Base-by-base conservation (phyloP, 1,140 invertebrate species). In the Eciton burchellii region DNA sequence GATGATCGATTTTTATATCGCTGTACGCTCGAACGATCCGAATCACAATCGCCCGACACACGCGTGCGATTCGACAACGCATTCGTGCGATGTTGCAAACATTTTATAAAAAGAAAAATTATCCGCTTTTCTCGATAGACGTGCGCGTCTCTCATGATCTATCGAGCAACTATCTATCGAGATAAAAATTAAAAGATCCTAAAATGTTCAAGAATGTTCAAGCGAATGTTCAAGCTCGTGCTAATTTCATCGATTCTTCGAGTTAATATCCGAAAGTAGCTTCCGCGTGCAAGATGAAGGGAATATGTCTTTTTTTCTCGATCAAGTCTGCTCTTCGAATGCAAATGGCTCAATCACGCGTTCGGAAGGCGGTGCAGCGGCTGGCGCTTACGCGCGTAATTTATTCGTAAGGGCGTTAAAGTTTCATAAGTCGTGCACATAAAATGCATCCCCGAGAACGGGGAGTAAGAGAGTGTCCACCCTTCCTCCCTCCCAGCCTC, bases 341-440 rank as follows among this genome's bases (percentile, higher is more conserved):
- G 87, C 87, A 88, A 88, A 88, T 88, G 73, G 83, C 14, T 83
- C 87, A 85, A 88, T 88, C 87, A 88, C 81, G 86, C 86, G 84
- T 88, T 81, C 72, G 76, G 81, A 81, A 74, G 59, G 68, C 74
- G n/a, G n/a, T 85, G 65, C 65, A 83, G 79, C 79, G 66, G 35
- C 70, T 83, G 76, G 47, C 84, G 86, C 87, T 89, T 89, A 89
- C 84, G 68, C 82, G 72, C 85, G 89, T 90, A 91, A 91, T 91
- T 91, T 91, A 91, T 91, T 91, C 87, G 88, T 82, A 83, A 84
- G 82, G 82, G 81, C 84, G 90, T 92, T 92, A 90, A 92, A 91
- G 91, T 92, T 92, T 93, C 89, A 92, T 91, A 92, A 92, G 92
- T 92, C 88, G 91, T 90, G 91, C 91, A 90, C 89, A 91, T 92